Conservation (phyloP, 1,140 invertebrate genomes). For the Drosophila virilis region DNA sequence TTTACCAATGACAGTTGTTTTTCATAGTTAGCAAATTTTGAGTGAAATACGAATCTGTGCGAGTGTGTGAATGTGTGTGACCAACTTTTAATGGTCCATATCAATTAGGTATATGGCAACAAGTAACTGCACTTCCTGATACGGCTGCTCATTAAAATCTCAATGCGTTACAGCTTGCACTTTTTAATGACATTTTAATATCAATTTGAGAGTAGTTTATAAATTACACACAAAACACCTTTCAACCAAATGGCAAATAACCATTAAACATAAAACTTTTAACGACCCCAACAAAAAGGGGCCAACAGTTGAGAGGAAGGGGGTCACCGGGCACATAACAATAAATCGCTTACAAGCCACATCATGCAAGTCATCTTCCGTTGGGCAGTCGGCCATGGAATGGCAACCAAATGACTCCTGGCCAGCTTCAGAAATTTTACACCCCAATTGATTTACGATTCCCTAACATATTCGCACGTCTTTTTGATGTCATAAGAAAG, state of each 20-base stretch:
- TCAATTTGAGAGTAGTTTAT: conserved; percentile 3
- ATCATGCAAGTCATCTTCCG: conserved; percentile 6
- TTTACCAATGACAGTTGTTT: conserved; percentile 4
- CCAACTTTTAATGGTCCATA: conserved; percentile 10
- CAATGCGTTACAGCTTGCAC: background rate
- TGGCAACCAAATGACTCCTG: background rate
- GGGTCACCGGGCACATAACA: background rate
- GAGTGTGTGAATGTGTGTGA: background rate
- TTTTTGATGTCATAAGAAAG: background rate
- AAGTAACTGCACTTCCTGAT: conserved; percentile 17
- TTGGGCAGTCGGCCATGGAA: conserved; percentile 7
- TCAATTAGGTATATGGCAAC: conserved; percentile 1
- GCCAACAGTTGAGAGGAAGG: background rate
- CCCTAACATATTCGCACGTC: background rate
- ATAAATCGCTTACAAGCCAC: background rate
- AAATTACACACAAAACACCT: background rate
- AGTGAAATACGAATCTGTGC: conserved; percentile 6
- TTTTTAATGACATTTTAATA: conserved; percentile 15
- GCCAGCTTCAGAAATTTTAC: background rate
- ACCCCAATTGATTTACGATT: background rate
- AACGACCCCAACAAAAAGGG: conserved; percentile 2
- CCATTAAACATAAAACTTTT: conserved; percentile 16
- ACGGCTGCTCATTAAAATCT: background rate
- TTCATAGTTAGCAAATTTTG: conserved; percentile 5
- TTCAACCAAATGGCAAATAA: background rate